Evolutionary conservation across 2,888 invertebrate species (phyloP), one percentile per base, ranked within the genome.

Genomic region (Chorisops tibialis): DNA sequence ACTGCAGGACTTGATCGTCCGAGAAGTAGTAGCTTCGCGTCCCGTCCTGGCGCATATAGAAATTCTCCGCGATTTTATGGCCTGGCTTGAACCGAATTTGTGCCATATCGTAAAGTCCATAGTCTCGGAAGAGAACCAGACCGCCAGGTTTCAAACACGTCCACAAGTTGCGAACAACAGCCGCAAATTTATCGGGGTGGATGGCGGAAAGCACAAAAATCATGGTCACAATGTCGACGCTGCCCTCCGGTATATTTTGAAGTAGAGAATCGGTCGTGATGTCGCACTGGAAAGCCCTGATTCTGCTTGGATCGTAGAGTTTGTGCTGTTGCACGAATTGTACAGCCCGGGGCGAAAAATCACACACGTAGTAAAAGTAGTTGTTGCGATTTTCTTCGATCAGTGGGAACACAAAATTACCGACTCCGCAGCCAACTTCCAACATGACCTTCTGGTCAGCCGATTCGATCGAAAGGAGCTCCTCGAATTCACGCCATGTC

Each of bases 181-280:
- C 76, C 2, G 71, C 63, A 82, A 93, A 94, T 73, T 91, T 90
- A 1, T 86, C 81, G 0, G 98, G 98, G 78, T 93, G 89, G 67
- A 99, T 88, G 0, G 98, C 93, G 0, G 98, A 98, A 38, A 99
- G 76, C 0, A 98, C 96, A 81, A 99, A 99, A 65, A 99, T 91
- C 72, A 97, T 79, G 16, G 96, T 94, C 2, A 88, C 86, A 24
- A 96, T 82, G 75, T 97, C 91, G 1, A 95, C 81, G 24, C 81
- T 79, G 14, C 72, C 73, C 47, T 74, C 71, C 2, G 70, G 65
- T 49, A 85, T 74, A 58, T 83, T 79, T n/a, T 82, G 76, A 66
- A 85, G 83, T 59, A 91, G 81, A 64, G 84, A 79, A 21, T 86
- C 83, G 11, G 14, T 19, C 0, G 94, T 93, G 60, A 96, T 81